These are phyloP conservation scores for Aphelinus atriplicis DNA, from an alignment of 1,140 invertebrate genomes.

Conservation along the genomic window DNA sequence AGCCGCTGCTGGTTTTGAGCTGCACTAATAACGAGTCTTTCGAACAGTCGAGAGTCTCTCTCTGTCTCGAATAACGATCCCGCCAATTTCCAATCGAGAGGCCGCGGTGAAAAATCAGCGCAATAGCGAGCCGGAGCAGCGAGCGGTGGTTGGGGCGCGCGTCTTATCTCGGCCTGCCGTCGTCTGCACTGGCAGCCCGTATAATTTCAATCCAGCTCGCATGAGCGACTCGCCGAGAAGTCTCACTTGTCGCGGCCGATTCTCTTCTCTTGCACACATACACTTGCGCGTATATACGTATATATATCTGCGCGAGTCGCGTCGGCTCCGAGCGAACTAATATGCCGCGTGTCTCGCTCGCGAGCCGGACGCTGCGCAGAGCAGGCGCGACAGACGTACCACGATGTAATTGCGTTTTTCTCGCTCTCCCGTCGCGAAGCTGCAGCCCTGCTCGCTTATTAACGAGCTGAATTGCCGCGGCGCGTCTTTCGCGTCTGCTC, in stretches of 20 bases:
- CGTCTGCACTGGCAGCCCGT: background rate
- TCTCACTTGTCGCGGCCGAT: background rate
- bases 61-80: no score
- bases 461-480: slow-evolving; percentile 22
- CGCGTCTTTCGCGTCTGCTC: slow-evolving; percentile 4
- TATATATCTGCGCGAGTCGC: no score
- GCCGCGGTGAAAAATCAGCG: no score
- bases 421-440: background rate
- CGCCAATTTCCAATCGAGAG: no score
- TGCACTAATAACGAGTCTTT: no score
- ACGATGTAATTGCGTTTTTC: slow-evolving; percentile 11
- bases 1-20: no score
- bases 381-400: background rate
- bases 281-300: no score
- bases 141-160: background rate
- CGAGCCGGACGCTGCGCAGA: background rate
- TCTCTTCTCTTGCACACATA: background rate
- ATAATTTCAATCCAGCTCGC: slow-evolving; percentile 37
- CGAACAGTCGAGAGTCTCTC: no score
- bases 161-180: slow-evolving; percentile 16
- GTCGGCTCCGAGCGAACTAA: slow-evolving; percentile 15
- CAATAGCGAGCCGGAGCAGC: no score
- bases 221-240: background rate
- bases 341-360: slow-evolving; percentile 10
- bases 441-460: slow-evolving; percentile 23